These are phyloP conservation scores for Rambutsinella grinnellia DNA, from an alignment of 2,888 invertebrate species.

Conservation along the genomic window DNA sequence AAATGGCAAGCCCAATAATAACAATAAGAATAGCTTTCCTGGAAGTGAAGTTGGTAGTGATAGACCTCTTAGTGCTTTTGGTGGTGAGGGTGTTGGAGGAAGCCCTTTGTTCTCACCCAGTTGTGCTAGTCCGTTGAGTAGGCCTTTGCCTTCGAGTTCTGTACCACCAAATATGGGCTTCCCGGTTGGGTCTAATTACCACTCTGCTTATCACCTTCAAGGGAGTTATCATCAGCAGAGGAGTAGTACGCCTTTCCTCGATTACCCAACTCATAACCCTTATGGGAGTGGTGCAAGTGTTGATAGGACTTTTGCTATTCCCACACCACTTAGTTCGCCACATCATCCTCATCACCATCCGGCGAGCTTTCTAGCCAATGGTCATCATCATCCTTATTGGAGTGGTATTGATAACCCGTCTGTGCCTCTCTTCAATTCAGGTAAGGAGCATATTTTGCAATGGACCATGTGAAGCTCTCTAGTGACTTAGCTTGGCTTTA, in stretches of 20 bases:
- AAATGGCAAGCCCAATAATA: neutral
- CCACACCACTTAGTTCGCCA: constrained; percentile 10
- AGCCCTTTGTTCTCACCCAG: constrained; percentile 7
- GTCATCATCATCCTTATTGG: constrained; percentile 47
- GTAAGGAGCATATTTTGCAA: constrained; percentile 56
- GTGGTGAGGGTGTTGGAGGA: constrained; percentile 8
- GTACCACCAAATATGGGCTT: constrained; percentile 57
- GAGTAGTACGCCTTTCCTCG: constrained; percentile 9
- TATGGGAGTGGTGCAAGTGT: constrained; percentile 11
- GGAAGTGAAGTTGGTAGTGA: neutral
- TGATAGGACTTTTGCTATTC: constrained; percentile 17
- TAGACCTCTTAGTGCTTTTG: constrained; percentile 37
- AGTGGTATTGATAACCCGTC: constrained; percentile 37
- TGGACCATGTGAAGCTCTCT: no score
- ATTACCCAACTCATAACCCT: no score
- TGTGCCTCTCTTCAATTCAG: constrained; percentile 59
- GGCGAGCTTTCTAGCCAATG: constrained; percentile 9
- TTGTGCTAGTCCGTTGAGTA: constrained; percentile 31
- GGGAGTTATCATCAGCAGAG: neutral
- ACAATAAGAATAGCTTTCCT: neutral
- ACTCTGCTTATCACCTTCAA: neutral
- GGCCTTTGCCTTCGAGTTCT: constrained; percentile 59
- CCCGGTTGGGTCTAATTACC: constrained; percentile 23
- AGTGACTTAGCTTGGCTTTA: neutral
- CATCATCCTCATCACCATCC: constrained; percentile 35